phyloP scores from a whole-genome alignment of 2,888 invertebrate genomes.

The Drosophila cyrtoloma region DNA sequence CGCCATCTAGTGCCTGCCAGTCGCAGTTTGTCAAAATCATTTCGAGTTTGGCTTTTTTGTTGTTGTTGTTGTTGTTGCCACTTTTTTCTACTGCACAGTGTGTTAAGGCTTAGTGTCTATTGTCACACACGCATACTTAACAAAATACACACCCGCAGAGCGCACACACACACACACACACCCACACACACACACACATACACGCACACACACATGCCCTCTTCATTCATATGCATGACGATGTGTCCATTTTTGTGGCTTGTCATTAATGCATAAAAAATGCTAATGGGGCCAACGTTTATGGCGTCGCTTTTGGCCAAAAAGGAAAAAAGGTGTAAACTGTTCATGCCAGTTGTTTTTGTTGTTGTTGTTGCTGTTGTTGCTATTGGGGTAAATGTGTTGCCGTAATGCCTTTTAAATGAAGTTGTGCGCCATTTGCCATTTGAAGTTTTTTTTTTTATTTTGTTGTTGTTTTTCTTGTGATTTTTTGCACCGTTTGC shows the following conservation, averaged over 20 bases:
- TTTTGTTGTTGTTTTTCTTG: conserved; percentile 51
- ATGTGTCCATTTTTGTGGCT: conserved; percentile 80
- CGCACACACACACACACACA: conserved; percentile 8
- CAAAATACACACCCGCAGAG: conserved; percentile 10
- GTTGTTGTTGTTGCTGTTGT: conserved; percentile 39
- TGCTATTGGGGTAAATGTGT: conserved; percentile 65
- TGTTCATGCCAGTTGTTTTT: conserved; percentile 53
- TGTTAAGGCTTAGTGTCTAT: conserved; percentile 72
- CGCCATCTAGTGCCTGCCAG: conserved; percentile 68
- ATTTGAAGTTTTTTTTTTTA: conserved; percentile 69
- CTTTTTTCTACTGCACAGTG: conserved; percentile 51
- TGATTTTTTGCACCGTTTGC: conserved; percentile 70
- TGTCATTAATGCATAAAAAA: conserved; percentile 80
- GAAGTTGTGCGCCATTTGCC: conserved; percentile 79
- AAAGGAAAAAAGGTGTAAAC: conserved; percentile 71
- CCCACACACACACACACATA: conserved; percentile 4
- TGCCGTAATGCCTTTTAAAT: conserved; percentile 77
- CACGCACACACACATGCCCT: conserved; percentile 24
- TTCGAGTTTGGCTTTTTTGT: conserved; percentile 35
- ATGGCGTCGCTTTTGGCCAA: conserved; percentile 63
- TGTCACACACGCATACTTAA: conserved; percentile 54
- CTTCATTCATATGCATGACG: conserved; percentile 78
- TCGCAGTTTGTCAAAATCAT: conserved; percentile 74
- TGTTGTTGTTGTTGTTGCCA: conserved; percentile 5
- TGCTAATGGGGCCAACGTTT: conserved; percentile 76